Evolutionary conservation across 2,113 vertebrate species (phyloP).

Genomic region (Malurus elegans): DNA sequence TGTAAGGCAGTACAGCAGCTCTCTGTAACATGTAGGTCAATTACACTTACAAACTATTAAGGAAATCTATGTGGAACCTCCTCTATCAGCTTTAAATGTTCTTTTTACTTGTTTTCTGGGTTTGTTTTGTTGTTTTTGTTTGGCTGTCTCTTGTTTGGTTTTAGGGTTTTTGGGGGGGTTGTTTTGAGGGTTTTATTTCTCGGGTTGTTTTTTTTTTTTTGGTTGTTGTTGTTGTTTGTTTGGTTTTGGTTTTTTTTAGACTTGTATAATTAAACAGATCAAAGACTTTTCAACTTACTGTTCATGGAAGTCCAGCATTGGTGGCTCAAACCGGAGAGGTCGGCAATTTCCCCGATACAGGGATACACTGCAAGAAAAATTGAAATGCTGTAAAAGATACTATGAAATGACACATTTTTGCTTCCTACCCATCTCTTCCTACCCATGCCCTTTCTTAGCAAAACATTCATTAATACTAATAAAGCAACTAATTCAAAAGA

Average conservation of each 20-base stretch:
- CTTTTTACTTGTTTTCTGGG: background rate
- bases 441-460: background rate
- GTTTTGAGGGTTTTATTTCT: no score
- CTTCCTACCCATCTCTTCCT: background rate
- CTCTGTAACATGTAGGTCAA: background rate
- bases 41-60: background rate
- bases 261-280: background rate
- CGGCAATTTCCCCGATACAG: constrained; percentile 91
- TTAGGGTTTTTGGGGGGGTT: no score
- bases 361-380: constrained; percentile 82
- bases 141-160: background rate
- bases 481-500: background rate
- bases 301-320: constrained; percentile 98
- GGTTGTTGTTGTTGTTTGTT: background rate
- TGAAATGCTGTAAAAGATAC: constrained; percentile 8
- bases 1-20: background rate
- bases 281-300: constrained; percentile 82
- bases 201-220: background rate
- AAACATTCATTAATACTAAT: background rate
- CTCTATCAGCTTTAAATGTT: background rate
- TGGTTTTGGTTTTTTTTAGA: background rate
- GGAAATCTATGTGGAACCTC: background rate
- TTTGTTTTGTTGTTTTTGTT: background rate
- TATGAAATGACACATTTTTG: background rate
- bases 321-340: constrained; percentile 95